These are phyloP conservation scores for Acrobasis repandana DNA, from an alignment of 2,888 invertebrate genomes.

Conservation along the genomic window DNA sequence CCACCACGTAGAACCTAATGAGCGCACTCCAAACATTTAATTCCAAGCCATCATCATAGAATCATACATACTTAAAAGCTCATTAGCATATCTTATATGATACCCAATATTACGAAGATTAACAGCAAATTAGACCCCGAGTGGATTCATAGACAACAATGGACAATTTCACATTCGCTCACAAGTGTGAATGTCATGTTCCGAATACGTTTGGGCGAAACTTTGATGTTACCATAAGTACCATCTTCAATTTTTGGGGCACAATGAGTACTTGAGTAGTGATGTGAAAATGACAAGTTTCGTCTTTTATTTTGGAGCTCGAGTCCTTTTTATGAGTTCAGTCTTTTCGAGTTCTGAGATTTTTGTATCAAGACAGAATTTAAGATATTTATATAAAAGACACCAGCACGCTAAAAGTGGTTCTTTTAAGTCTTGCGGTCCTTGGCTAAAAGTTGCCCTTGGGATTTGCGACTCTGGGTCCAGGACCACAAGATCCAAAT, in stretches of 20 bases:
- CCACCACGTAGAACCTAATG: neutral
- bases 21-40: neutral
- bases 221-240: slow-evolving; percentile 51
- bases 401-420: too few species aligned
- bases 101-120: slow-evolving; percentile 14
- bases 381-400: too few species aligned
- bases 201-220: slow-evolving; percentile 49
- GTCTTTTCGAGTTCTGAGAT: too few species aligned
- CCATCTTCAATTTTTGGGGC: slow-evolving; percentile 50
- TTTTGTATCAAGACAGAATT: too few species aligned
- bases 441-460: too few species aligned
- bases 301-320: too few species aligned
- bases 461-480: too few species aligned
- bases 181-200: slow-evolving; percentile 50
- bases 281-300: too few species aligned
- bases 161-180: slow-evolving; percentile 46
- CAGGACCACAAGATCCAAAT: too few species aligned
- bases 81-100: slow-evolving; percentile 10
- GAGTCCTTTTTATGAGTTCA: too few species aligned
- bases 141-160: slow-evolving; percentile 52
- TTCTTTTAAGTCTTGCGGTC: too few species aligned
- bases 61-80: slow-evolving; percentile 1
- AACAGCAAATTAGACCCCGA: slow-evolving; percentile 34
- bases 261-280: neutral
- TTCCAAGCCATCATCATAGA: neutral